Evolutionary conservation across 2,888 invertebrate genomes (phyloP).

Genomic region (Cryptosula pallasiana): DNA sequence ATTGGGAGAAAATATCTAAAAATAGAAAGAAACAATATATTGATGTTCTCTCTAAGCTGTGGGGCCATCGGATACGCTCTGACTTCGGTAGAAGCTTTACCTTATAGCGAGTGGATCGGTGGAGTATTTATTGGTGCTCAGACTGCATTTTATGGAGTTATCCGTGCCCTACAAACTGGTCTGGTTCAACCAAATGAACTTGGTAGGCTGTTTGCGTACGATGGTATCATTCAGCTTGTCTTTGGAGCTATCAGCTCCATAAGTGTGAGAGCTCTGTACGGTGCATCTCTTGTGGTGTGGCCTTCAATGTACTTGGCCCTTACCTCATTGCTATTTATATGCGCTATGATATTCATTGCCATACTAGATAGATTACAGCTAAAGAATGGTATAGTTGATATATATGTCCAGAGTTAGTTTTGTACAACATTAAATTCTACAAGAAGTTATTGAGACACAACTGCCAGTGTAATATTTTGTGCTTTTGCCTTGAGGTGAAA

Average conservation of each 20-base stretch:
- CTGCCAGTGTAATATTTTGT: too few relatives aligned
- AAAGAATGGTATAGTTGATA: too few relatives aligned
- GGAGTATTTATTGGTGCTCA: background rate
- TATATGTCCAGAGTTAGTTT: too few relatives aligned
- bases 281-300: background rate
- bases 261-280: background rate
- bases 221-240: background rate
- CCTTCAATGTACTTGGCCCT: background rate
- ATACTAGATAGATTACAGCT: too few relatives aligned
- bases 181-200: background rate
- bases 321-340: background rate
- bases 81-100: background rate
- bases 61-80: background rate
- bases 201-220: background rate
- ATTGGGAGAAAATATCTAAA: background rate
- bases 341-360: background rate
- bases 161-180: background rate
- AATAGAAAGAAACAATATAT: background rate
- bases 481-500: too few relatives aligned
- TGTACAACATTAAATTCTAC: too few relatives aligned
- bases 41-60: background rate
- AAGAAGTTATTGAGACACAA: too few relatives aligned
- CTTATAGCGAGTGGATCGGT: slow-evolving; percentile 3
- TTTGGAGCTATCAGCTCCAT: background rate
- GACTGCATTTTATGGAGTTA: background rate